Percentiles rank a stretch among this genome's conserved stretches.
phyloP scores from a whole-genome alignment of 1,140 invertebrate genomes.

The Lepidotrigona ventralis region DNA sequence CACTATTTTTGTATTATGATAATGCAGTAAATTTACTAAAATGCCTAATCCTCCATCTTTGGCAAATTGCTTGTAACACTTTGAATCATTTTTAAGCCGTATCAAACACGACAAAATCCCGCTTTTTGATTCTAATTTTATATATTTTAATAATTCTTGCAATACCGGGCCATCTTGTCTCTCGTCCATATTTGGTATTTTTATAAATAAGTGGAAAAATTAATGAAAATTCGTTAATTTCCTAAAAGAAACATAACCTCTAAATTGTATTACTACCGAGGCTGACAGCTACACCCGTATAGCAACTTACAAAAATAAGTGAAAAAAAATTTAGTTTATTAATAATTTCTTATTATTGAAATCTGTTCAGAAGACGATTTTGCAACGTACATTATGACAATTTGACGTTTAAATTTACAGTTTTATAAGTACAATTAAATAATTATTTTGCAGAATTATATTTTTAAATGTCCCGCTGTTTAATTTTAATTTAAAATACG shows the following conservation, averaged over 20 bases:
- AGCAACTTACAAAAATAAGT: slow-evolving; percentile 35
- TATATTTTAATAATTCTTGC: slow-evolving; percentile 61
- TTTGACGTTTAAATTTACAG: neutral
- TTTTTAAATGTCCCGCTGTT: slow-evolving; percentile 20
- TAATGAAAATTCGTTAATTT: slow-evolving; percentile 47
- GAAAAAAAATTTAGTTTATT: slow-evolving; percentile 5
- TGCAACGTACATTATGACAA: neutral
- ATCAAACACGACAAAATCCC: slow-evolving; percentile 64
- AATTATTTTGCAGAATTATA: slow-evolving; percentile 18
- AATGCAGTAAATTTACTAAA: slow-evolving; percentile 65
- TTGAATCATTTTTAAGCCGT: slow-evolving; percentile 66
- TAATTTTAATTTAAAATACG: neutral
- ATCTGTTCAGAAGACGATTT: neutral
- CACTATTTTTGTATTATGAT: slow-evolving; percentile 64
- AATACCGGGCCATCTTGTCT: slow-evolving; percentile 56
- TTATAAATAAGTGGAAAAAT: slow-evolving; percentile 41
- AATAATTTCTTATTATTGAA: neutral
- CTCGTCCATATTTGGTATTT: slow-evolving; percentile 62
- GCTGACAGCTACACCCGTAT: slow-evolving; percentile 45
- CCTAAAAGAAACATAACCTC: slow-evolving; percentile 64
- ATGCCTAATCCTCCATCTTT: slow-evolving; percentile 61
- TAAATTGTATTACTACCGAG: slow-evolving; percentile 49
- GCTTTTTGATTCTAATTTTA: slow-evolving; percentile 57
- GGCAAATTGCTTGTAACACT: slow-evolving; percentile 65
- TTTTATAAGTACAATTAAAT: slow-evolving; percentile 18